phyloP scores from a whole-genome alignment of 2,113 vertebrate species.

The Pelobates fuscus region DNA sequence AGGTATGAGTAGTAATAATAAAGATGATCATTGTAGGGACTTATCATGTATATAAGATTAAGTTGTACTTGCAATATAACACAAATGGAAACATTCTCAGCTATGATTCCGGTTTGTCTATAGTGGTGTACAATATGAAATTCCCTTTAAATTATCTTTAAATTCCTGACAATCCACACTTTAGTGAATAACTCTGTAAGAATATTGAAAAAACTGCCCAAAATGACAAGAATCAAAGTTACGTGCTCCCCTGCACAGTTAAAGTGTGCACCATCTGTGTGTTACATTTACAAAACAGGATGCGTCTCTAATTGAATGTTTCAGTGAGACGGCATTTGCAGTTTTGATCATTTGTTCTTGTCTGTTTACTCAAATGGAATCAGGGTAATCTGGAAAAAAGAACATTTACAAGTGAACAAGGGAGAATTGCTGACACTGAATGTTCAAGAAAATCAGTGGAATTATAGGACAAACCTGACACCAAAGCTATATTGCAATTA shows the following conservation, averaged over 20 bases:
- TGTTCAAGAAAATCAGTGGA: background rate
- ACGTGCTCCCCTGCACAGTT: conserved; percentile 19
- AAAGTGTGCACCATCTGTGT: conserved; percentile 23
- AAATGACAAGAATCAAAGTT: no score
- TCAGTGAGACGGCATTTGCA: conserved; percentile 39
- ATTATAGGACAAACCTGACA: background rate
- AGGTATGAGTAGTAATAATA: no score
- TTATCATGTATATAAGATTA: no score
- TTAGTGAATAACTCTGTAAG: no score
- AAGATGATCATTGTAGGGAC: no score
- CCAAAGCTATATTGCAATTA: background rate
- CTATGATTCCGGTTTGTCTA: no score
- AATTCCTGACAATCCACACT: no score
- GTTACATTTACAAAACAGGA: conserved; percentile 18
- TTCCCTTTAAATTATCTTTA: no score
- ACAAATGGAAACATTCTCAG: no score
- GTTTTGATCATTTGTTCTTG: conserved; percentile 39
- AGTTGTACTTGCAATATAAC: no score
- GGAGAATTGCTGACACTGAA: conserved; percentile 2
- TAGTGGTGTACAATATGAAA: no score
- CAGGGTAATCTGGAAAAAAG: conserved; percentile 13
- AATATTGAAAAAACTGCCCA: background rate
- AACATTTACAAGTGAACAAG: background rate
- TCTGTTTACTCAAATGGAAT: conserved; percentile 37
- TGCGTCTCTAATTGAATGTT: conserved; percentile 44